Base-by-base conservation (phyloP, 2,888 invertebrate genomes). In the Apantesis nais region DNA sequence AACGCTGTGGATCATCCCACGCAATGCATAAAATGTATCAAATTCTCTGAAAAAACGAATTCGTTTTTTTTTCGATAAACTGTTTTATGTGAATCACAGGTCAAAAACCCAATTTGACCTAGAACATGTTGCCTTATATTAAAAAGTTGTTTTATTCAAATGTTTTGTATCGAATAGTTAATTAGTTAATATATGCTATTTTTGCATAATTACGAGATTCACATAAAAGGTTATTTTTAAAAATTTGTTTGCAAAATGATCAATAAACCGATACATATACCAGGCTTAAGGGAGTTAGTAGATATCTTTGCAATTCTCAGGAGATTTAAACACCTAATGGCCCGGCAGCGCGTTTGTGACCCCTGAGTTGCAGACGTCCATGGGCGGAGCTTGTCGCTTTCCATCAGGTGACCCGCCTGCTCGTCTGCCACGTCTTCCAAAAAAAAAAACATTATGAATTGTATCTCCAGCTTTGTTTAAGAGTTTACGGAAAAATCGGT, bases 51-150 rank as follows among this genome's bases (percentile, higher is more conserved):
- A 66, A 63, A 25, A n/a, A 37, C 8, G 37, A 29, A 22, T 34
- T 1, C 1, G n/a, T 19, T n/a, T 37, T 55, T 52, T 37, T 37
- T 66, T 55, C 22, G 62, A 39, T 70, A 39, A 44, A 44, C 34
- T 55, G 25, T 67, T 52, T 67, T 63, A 44, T 52, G 22, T 71
- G 70, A 63, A 48, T 34, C 48, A 67, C 25, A 67, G 71, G 41
- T 71, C 71, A 71, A 67, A 22, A 63, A 48, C 44, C 64, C 41
- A 19, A 39, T 52, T 52, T 48, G 37, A 64, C 58, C 52, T 48
- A 52, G 58, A 71, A 66, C 12, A 4, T 22, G 25, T 62, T 63
- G 44, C 22, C 39, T 62, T 62, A 66, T 65, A 34, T 37, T 55
- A 37, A 52, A 68, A 39, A 29, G 58, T 58, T 29, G 25, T 70